Evolutionary conservation across 2,888 invertebrate species (phyloP).

Genomic region (Octonoba sinensis): DNA sequence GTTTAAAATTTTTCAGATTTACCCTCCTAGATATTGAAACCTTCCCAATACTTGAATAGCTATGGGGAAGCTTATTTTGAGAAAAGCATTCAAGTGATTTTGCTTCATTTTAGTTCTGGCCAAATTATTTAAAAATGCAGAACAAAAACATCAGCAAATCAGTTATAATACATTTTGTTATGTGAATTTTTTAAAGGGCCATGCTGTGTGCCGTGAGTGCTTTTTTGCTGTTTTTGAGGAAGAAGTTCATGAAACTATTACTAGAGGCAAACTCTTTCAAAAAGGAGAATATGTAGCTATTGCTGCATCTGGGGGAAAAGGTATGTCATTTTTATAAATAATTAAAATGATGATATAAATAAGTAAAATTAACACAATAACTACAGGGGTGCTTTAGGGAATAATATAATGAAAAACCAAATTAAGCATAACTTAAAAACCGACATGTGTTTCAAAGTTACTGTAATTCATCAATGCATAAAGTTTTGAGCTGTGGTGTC

Average conservation of each 20-base stretch:
- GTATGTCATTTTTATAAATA: constrained; percentile 66
- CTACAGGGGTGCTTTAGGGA: too few relatives aligned
- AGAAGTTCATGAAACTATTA: constrained; percentile 93
- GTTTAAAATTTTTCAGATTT: too few relatives aligned
- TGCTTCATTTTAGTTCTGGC: neutral
- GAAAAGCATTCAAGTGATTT: neutral
- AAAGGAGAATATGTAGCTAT: constrained; percentile 89
- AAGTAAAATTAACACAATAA: too few relatives aligned
- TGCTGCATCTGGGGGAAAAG: constrained; percentile 79
- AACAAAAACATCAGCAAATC: neutral
- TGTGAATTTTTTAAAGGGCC: constrained; percentile 74
- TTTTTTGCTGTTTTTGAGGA: constrained; percentile 94
- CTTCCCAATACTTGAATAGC: neutral
- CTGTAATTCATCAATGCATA: too few relatives aligned
- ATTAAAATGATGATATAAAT: too few relatives aligned
- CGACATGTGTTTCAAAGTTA: too few relatives aligned
- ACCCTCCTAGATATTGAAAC: neutral
- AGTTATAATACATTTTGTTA: neutral
- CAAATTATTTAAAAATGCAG: too few relatives aligned
- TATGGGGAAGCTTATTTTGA: too few relatives aligned
- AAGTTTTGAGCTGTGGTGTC: too few relatives aligned
- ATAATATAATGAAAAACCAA: too few relatives aligned
- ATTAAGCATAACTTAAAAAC: too few relatives aligned
- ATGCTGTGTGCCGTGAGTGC: constrained; percentile 93
- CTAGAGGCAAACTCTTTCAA: constrained; percentile 83